Evolutionary conservation across 1,140 invertebrate genomes (phyloP), one percentile per base, ranked within the genome.

Genomic region (Papilio polytes): DNA sequence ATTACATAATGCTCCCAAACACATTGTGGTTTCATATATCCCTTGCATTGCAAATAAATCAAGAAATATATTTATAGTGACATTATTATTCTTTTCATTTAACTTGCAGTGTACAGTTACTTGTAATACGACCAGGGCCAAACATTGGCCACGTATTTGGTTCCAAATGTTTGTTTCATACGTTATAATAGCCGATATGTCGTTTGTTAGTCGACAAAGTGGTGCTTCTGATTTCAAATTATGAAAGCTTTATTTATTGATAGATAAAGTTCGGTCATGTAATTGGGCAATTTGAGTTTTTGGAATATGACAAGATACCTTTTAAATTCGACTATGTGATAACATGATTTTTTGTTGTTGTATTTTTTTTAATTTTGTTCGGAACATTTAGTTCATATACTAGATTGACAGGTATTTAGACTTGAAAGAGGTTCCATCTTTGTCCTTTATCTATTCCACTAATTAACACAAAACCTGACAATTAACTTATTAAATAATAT

Each of bases 161-260:
- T 63, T 63, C 59, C 22, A 63, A 63, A 26, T 22, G 59, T 63
- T 63, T 22, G 59, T 63, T 63, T 63, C 59, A 26, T 63, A 63
- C 20, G 9, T 63, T 13, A 26, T 63, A 26, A 22, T 26, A 26
- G 22, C 22, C 3, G 22, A 59, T 59, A 20, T 20, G n/a, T 59
- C 18, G n/a, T 63, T 63, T 63, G 59, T 63, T 63, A 63, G 56
- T 2, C 18, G 20, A 13, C 59, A 63, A 63, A 63, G 22, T 22
- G 59, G 59, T 63, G 59, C 59, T 63, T 63, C 59, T 63, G 59
- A 26, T 3, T 63, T 63, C 59, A 63, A 63, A 63, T 26, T 63
- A 63, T 63, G 59, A 63, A 63, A 63, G 59, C 22, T 26, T 63
- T 63, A 26, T 63, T 63, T 26, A 63, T 63, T 12, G 59, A 63